Percentiles rank a stretch among this genome's conserved stretches.
Evolutionary conservation across 2,113 vertebrate species (phyloP).

Genomic region (Phaethornis superciliosus): DNA sequence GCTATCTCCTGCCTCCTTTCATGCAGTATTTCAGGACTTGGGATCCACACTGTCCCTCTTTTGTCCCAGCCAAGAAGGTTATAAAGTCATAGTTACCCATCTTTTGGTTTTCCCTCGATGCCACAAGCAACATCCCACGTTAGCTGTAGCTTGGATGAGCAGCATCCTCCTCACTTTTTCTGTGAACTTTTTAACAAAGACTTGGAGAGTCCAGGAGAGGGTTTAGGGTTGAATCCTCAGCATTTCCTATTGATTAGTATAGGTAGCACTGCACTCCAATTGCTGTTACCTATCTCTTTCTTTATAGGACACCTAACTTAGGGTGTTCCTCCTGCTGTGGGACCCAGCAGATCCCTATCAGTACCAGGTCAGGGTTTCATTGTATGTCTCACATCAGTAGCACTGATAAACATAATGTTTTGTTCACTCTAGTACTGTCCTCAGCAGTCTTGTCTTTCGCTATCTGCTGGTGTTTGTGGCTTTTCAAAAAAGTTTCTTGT

Average conservation of each 20-base stretch:
- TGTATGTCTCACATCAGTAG: accelerated
- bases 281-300: neutral
- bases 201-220: neutral
- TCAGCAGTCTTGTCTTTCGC: neutral
- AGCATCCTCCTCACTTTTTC: neutral
- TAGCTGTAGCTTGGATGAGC: neutral
- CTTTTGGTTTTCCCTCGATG: neutral
- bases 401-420: neutral
- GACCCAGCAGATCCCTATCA: neutral
- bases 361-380: neutral
- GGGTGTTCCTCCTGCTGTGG: neutral
- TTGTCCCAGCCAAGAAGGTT: neutral
- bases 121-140: neutral
- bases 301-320: neutral
- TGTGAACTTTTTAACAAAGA: neutral
- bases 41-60: neutral
- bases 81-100: neutral
- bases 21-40: neutral
- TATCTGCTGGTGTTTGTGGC: neutral
- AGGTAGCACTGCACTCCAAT: neutral
- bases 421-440: neutral
- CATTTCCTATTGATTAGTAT: neutral
- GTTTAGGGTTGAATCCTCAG: neutral
- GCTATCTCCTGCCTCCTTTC: neutral
- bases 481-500: neutral